Evolutionary conservation across 1,140 invertebrate genomes (phyloP), one percentile per base, ranked within the genome.

Genomic region (Bradynema listronoti): DNA sequence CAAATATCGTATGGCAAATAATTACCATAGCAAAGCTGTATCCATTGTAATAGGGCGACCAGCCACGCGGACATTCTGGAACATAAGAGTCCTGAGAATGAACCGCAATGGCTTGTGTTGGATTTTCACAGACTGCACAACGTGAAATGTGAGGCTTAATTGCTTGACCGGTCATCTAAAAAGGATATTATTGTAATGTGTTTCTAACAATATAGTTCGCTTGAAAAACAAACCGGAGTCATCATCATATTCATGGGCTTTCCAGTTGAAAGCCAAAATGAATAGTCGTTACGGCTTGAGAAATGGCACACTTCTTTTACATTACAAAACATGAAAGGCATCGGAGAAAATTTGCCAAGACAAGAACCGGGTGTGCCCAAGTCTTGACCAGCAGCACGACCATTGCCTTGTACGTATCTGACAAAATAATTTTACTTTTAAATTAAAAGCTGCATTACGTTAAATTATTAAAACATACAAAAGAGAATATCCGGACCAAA

Each of bases 11-110:
- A 33, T 24, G 30, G 16, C 22, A 58, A 42, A 30, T 22, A 79
- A 83, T 84, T 83, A 96, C 93, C 92, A 97, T 96, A 7, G 91
- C 84, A 80, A 95, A 95, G 82, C 89, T 92, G 83, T 91, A 95
- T 63, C 91, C 93, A 63, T 91, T 90, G 92, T 92, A 98, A 25
- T 97, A 81, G 36, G 85, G 84, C 56, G 83, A 84, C 94, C 94
- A 98, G 58, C 88, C 89, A 39, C 78, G 71, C 16, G 93, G 93
- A 82, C 94, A 98, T 33, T 87, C 84, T 39, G 94, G 93, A 71
- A 94, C 84, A 51, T 83, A 83, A 36, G 87, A 80, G 4, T 88
- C 86, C 81, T 97, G 93, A 82, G 92, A 96, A 81, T 99, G 94
- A 1, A 98, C 85, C 19, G 94, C 91, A 72, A 98, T 88, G 1